Percentiles rank a stretch among this genome's conserved stretches.
Conservation (phyloP, 2,888 invertebrate species). For the Temnothorax unifasciatus region DNA sequence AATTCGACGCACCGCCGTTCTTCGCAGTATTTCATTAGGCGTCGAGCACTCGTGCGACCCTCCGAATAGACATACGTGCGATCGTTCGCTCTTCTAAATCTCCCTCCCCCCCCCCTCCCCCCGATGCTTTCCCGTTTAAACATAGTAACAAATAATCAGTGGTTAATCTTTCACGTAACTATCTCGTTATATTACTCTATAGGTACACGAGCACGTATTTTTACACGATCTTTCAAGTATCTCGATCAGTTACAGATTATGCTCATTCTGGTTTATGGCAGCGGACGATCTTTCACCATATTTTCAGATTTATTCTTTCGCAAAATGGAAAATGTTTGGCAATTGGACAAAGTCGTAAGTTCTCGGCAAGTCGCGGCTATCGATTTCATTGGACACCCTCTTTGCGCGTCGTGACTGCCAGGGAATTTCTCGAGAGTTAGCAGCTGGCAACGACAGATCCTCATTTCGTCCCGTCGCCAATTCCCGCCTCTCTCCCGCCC, state of each 20-base stretch:
- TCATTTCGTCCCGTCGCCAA: constrained; percentile 75
- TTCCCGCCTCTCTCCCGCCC: constrained; percentile 15
- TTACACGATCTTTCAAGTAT: neutral
- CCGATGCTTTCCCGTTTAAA: neutral
- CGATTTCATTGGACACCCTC: constrained; percentile 81
- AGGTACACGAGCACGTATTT: neutral
- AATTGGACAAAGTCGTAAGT: constrained; percentile 61
- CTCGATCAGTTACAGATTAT: neutral
- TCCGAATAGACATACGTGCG: constrained; percentile 23
- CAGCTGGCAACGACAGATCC: constrained; percentile 83
- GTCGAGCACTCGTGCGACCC: constrained; percentile 54
- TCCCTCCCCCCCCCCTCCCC: neutral
- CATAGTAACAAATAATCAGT: constrained; percentile 9
- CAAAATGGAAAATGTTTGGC: constrained; percentile 28
- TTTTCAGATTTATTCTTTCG: constrained; percentile 27
- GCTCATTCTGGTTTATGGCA: neutral
- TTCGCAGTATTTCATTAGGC: constrained; percentile 78
- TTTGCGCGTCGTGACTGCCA: constrained; percentile 77
- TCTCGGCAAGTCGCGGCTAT: constrained; percentile 75
- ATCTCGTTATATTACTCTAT: neutral
- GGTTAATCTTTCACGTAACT: constrained; percentile 13
- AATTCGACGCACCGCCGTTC: constrained; percentile 67
- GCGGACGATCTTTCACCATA: neutral
- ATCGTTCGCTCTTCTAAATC: constrained; percentile 35
- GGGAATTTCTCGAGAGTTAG: constrained; percentile 83